Evolutionary conservation across 2,888 invertebrate species (phyloP).

Genomic region (Hoplodrina ambigua): DNA sequence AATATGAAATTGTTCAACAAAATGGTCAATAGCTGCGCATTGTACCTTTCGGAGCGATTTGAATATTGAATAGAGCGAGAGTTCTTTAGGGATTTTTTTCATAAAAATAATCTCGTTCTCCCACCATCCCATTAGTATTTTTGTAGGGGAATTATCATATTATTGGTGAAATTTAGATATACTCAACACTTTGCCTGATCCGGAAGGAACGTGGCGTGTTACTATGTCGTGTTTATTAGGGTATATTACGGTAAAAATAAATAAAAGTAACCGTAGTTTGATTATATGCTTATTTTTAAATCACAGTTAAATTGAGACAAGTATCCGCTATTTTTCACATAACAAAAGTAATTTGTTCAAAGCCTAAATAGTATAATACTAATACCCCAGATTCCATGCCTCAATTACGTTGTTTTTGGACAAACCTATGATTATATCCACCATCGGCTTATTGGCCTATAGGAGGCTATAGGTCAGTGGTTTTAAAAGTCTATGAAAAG

Average conservation of each 20-base stretch:
- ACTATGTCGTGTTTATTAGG: neutral
- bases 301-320: neutral
- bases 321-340: constrained; percentile 27
- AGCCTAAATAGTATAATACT: constrained; percentile 6
- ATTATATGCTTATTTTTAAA: neutral
- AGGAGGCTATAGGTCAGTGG: neutral
- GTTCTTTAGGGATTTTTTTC: too few species aligned
- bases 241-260: neutral
- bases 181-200: neutral
- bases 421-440: constrained; percentile 9
- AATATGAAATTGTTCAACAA: neutral
- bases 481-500: neutral
- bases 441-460: neutral
- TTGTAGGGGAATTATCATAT: neutral
- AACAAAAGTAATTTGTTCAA: constrained; percentile 10
- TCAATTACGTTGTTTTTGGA: neutral
- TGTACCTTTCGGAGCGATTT: neutral
- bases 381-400: constrained; percentile 11
- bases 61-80: too few species aligned
- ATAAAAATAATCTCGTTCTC: too few species aligned
- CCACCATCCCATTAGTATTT: too few species aligned
- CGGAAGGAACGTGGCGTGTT: too few species aligned
- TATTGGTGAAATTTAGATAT: neutral
- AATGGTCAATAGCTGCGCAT: neutral
- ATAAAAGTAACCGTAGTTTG: neutral